These are phyloP conservation scores for Drosophila sucinea DNA, from an alignment of 1,140 invertebrate species.

Conservation along the genomic window DNA sequence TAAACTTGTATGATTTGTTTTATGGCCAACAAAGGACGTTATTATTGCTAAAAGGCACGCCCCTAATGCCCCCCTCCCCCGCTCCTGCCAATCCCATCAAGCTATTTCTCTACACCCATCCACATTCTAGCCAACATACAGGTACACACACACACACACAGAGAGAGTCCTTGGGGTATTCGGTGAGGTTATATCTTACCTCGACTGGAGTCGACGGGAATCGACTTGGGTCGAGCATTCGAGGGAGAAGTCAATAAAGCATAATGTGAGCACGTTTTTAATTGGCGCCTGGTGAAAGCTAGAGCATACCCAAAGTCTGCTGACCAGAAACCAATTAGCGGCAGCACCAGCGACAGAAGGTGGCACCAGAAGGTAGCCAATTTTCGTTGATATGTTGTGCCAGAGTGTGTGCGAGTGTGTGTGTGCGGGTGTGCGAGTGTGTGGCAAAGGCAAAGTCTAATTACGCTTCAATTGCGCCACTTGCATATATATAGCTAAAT, in stretches of 20 bases:
- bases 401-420: too few relatives aligned
- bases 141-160: constrained; percentile 22
- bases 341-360: constrained; percentile 37
- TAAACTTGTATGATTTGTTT: constrained; percentile 82
- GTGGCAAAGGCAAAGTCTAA: constrained; percentile 76
- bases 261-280: constrained; percentile 82
- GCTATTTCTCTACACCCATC: background rate
- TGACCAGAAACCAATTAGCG: constrained; percentile 80
- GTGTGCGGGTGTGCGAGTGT: constrained; percentile 12
- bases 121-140: background rate
- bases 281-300: constrained; percentile 74
- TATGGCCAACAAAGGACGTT: constrained; percentile 78
- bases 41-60: constrained; percentile 80
- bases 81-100: background rate
- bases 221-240: background rate
- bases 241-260: constrained; percentile 72
- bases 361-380: constrained; percentile 52
- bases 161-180: constrained; percentile 45
- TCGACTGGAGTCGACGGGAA: background rate
- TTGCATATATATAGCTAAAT: constrained; percentile 83
- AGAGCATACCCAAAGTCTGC: constrained; percentile 39
- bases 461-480: constrained; percentile 82
- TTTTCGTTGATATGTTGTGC: constrained; percentile 36
- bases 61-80: constrained; percentile 28
- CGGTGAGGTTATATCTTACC: background rate